Evolutionary conservation across 2,113 vertebrate species (phyloP).

Genomic region (Geothlypis trichas): DNA sequence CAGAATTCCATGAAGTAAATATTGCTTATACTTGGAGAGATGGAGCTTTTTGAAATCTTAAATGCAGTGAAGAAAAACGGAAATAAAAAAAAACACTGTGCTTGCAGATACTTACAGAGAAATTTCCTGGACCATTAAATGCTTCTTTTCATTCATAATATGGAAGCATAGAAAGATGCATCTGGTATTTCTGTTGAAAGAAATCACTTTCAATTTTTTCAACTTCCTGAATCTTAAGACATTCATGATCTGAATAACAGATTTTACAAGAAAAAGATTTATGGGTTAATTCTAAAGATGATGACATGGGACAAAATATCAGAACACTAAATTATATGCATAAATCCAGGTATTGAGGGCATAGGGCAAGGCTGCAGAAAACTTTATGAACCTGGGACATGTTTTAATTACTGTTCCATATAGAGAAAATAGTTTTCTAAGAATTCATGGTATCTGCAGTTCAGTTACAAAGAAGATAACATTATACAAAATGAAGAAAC

Average conservation of each 20-base stretch:
- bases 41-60: not conserved
- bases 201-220: not conserved
- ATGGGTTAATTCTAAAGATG: not conserved
- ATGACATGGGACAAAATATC: not conserved
- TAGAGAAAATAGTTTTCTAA: not conserved
- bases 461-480: not conserved
- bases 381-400: not conserved
- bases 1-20: not conserved
- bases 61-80: not conserved
- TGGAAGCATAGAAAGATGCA: not conserved
- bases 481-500: not conserved
- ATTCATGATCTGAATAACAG: not conserved
- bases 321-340: not conserved
- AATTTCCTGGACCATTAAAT: slow-evolving; percentile 24
- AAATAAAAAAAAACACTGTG: not conserved
- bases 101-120: not conserved
- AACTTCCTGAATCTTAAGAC: not conserved
- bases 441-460: not conserved
- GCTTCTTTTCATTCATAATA: slow-evolving; percentile 16
- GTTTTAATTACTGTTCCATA: not conserved
- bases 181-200: slow-evolving; percentile 25
- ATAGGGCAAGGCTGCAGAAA: not conserved
- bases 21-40: not conserved
- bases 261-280: not conserved
- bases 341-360: not conserved